Evolutionary conservation across 2,113 vertebrate genomes (phyloP).

Genomic region (Rhynchopsitta pachyrhyncha): DNA sequence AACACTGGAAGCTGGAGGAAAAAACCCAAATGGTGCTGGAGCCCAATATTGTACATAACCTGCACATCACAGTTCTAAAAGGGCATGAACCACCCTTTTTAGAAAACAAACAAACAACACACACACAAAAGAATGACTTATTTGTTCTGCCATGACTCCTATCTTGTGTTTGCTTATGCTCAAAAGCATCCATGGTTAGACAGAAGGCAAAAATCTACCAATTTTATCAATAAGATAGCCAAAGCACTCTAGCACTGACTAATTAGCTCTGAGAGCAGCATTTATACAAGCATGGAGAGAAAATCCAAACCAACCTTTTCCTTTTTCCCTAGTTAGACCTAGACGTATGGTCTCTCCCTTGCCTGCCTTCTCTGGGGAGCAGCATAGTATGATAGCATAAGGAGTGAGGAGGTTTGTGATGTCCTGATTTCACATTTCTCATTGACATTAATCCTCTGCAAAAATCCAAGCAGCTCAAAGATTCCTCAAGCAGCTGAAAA

Average conservation of each 20-base stretch:
- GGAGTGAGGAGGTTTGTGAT: background rate
- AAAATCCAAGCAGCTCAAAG: slow-evolving; percentile 36
- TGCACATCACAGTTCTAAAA: background rate
- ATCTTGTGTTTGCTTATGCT: background rate
- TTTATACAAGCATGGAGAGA: background rate
- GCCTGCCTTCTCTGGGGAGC: background rate
- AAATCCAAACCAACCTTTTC: slow-evolving; percentile 4
- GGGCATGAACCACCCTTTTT: background rate
- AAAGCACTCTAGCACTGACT: background rate
- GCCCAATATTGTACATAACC: background rate
- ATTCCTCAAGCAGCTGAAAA: slow-evolving; percentile 33
- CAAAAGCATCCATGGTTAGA: background rate
- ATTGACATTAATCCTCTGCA: slow-evolving; percentile 48
- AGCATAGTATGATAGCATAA: background rate
- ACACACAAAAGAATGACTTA: background rate
- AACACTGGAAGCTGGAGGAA: background rate
- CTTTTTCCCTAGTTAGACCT: background rate
- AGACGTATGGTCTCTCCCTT: background rate
- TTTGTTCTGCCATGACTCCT: background rate
- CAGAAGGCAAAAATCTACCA: background rate
- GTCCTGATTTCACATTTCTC: background rate
- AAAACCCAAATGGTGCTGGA: background rate
- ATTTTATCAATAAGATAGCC: background rate
- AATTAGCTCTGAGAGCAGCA: background rate
- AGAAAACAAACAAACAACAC: background rate